Evolutionary conservation across 1,140 invertebrate genomes (phyloP).

Genomic region (Sycophaga agraensis): DNA sequence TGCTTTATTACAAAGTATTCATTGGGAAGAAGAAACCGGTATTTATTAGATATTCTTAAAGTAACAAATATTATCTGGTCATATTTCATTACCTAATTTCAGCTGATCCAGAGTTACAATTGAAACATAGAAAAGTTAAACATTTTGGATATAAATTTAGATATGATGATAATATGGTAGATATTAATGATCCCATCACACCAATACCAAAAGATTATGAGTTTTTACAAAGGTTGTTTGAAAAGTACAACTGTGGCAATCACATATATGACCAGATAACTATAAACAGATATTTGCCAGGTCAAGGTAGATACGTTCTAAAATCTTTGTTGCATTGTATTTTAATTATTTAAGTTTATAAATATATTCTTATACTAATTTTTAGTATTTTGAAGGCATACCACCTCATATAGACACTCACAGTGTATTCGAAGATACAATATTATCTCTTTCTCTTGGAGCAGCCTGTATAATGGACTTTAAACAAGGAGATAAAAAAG

Average conservation of each 20-base stretch:
- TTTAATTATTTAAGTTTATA: conserved; percentile 2
- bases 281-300: conserved; percentile 87
- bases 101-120: conserved; percentile 43
- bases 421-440: conserved; percentile 86
- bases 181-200: conserved; percentile 68
- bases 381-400: conserved; percentile 70
- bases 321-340: not conserved
- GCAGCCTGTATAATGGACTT: conserved; percentile 90
- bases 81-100: conserved; percentile 11
- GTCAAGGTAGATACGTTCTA: too few relatives aligned
- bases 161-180: conserved; percentile 87
- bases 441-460: conserved; percentile 85
- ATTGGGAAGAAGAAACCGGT: conserved; percentile 57
- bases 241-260: conserved; percentile 53
- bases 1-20: conserved; percentile 64
- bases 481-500: conserved; percentile 63
- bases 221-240: conserved; percentile 67
- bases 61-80: too few relatives aligned
- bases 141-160: conserved; percentile 95
- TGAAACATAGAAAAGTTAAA: conserved; percentile 87
- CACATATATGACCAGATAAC: conserved; percentile 86
- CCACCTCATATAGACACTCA: conserved; percentile 95
- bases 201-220: conserved; percentile 74
- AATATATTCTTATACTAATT: conserved; percentile 14
- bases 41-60: not conserved